Conservation (phyloP, 2,888 invertebrate species). For the Latrodectus elegans region DNA sequence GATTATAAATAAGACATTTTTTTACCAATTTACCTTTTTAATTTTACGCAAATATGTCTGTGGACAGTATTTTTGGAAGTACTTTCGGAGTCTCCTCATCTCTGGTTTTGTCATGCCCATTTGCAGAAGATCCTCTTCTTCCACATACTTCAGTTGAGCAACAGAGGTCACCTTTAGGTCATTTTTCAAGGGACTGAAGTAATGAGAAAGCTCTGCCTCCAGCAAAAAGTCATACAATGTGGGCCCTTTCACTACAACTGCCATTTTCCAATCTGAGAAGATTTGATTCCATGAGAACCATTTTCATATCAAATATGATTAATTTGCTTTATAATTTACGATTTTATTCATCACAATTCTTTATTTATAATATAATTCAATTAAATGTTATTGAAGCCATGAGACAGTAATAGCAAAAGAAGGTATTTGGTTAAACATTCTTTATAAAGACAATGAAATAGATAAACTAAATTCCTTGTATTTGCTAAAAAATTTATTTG, state of each 20-base stretch:
- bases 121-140: constrained; percentile 90
- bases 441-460: too few species aligned
- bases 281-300: background rate
- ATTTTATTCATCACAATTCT: too few species aligned
- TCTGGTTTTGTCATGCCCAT: constrained; percentile 97
- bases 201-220: constrained; percentile 95
- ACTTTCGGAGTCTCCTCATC: constrained; percentile 93
- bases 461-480: too few species aligned
- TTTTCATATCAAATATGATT: too few species aligned
- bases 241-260: constrained; percentile 76
- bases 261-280: constrained; percentile 23
- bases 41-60: constrained; percentile 94
- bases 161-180: constrained; percentile 82
- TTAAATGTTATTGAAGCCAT: too few species aligned
- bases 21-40: constrained; percentile 80
- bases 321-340: too few species aligned
- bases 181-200: constrained; percentile 85
- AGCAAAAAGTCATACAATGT: constrained; percentile 91
- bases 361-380: too few species aligned
- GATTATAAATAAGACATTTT: too few species aligned
- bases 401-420: too few species aligned
- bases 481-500: too few species aligned
- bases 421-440: too few species aligned
- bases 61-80: constrained; percentile 93
- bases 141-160: constrained; percentile 93